These are phyloP conservation scores for Graphium colonna DNA, from an alignment of 2,888 invertebrate species.

Conservation along the genomic window DNA sequence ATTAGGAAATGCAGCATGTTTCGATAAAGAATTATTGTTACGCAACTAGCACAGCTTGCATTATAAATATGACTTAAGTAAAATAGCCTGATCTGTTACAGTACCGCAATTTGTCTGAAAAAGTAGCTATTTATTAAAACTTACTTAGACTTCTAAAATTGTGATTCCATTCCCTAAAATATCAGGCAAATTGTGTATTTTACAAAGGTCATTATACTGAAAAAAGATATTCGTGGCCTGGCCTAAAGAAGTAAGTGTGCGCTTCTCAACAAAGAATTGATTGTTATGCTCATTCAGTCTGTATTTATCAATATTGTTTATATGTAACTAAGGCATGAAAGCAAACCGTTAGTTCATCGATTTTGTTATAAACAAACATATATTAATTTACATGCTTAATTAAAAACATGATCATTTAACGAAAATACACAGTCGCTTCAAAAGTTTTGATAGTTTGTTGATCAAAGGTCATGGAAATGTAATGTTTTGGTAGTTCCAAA, in stretches of 20 bases:
- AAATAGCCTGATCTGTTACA: neutral
- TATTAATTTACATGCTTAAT: constrained; percentile 17
- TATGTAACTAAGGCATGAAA: constrained; percentile 67
- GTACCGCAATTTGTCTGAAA: constrained; percentile 31
- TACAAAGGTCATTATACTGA: neutral
- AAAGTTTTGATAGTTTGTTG: neutral
- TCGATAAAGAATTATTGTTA: constrained; percentile 20
- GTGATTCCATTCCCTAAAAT: constrained; percentile 31
- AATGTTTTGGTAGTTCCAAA: too few species aligned
- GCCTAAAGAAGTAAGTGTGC: constrained; percentile 9
- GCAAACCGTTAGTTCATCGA: constrained; percentile 30
- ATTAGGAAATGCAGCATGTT: constrained; percentile 22
- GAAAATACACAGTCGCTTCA: neutral
- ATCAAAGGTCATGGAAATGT: neutral
- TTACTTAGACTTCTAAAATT: too few species aligned
- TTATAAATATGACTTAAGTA: constrained; percentile 34
- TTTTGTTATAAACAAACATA: constrained; percentile 29
- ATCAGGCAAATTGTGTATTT: constrained; percentile 11
- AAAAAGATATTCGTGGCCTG: constrained; percentile 4
- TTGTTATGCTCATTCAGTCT: constrained; percentile 16
- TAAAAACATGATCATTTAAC: constrained; percentile 15
- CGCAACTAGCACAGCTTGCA: constrained; percentile 52
- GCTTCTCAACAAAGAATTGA: constrained; percentile 8
- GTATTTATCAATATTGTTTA: constrained; percentile 37
- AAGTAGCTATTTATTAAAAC: constrained; percentile 27